These are phyloP conservation scores for Porites australiensis DNA, from an alignment of 64 coral and sea anemone genomes.

Conservation along the genomic window DNA sequence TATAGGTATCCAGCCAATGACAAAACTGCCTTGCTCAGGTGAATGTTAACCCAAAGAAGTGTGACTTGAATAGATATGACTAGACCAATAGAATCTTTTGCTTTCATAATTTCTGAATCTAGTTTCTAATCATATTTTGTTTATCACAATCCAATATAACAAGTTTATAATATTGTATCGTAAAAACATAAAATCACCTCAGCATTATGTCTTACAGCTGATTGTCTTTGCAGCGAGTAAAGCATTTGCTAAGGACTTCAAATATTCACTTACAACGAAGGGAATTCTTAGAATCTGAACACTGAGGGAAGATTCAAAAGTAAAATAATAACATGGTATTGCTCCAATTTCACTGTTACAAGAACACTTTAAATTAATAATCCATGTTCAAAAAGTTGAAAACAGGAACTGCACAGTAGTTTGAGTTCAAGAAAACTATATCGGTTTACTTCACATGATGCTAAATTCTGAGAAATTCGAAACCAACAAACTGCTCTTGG, in stretches of 20 bases:
- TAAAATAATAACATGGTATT: background rate
- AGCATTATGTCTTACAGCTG: background rate
- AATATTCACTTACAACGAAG: conserved; percentile 2
- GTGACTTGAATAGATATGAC: no score
- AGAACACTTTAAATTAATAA: background rate
- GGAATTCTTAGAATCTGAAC: conserved; percentile 29
- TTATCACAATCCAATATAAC: background rate
- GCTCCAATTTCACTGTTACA: background rate
- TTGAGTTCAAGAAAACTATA: background rate
- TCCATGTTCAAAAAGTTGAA: background rate
- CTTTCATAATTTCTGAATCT: background rate
- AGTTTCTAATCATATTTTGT: background rate
- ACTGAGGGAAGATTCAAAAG: background rate
- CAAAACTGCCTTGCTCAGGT: no score
- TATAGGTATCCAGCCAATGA: no score
- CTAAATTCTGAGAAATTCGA: conserved; percentile 21
- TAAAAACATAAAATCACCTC: background rate
- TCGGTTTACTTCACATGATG: background rate
- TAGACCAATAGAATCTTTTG: background rate
- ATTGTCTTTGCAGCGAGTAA: background rate
- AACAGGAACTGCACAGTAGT: no score
- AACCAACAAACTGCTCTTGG: background rate
- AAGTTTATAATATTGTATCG: background rate
- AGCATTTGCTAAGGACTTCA: background rate
- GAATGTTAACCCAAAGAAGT: no score